Evolutionary conservation across 1,140 invertebrate species (phyloP), one percentile per base, ranked within the genome.

Genomic region (Drosophila kurseongensis): DNA sequence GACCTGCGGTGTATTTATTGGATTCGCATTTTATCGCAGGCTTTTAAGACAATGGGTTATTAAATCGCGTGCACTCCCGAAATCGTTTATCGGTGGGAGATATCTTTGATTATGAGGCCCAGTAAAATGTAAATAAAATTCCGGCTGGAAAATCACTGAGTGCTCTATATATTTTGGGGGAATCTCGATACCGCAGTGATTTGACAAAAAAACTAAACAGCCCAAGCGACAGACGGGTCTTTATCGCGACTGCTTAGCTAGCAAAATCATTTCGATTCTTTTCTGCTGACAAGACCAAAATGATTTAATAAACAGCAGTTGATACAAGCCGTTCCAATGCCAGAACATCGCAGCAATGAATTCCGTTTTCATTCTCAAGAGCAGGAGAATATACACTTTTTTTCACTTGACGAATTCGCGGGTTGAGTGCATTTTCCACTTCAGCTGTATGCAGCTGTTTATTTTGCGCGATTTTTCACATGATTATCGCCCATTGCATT

Each of bases 381-480:
- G 36, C 60, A 8, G 23, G 8, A 32, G 27, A 18, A 54, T 32
- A 38, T 38, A 18, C 44, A 71, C 35, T 18, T 38, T 47, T 38
- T 27, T 38, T 16, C 50, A 27, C 14, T 67, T 55, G 41, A 55
- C 41, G 18, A 18, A 9, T 45, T 51, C 32, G 12, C 32, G 32
- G 2, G 71, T 14, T 44, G 50, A 71, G 18, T 80, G 45, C 67
- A 63, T 71, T 66, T 47, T 54, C 40, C 59, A 35, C 58, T 67
- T 65, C 32, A 47, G 52, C 45, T 40, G 23, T 23, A 23, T 75
- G 73, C 32, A 45, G 50, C 73, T 77, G 75, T 58, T 78, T 73
- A 77, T 76, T 88, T 82, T 83, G 71, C 71, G 67, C 42, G 59
- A 83, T 55, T 83, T 86, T 86, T 86, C 84, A 60, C 83, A 86